phyloP scores from a whole-genome alignment of 92 coral and sea anemone species.

The Meandrina meandrites region DNA sequence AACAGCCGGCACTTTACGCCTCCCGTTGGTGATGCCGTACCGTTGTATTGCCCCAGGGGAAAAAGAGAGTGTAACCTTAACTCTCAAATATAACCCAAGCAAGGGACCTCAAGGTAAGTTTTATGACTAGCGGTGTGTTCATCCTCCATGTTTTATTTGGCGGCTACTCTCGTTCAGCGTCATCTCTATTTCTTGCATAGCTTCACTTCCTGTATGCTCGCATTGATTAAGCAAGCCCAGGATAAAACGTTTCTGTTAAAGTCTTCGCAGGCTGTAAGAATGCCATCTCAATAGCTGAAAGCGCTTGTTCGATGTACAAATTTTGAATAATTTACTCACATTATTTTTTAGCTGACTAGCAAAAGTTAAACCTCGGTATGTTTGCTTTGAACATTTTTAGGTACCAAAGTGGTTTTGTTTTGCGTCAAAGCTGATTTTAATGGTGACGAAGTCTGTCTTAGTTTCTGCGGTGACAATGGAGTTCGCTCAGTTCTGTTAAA shows the following conservation, averaged over 20 bases:
- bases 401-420: slow-evolving; percentile 65
- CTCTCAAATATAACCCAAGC: slow-evolving; percentile 50
- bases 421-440: slow-evolving; percentile 71
- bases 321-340: neutral
- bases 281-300: no score
- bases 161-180: neutral
- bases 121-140: neutral
- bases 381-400: slow-evolving; percentile 13
- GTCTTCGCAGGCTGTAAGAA: no score
- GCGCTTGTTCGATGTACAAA: neutral
- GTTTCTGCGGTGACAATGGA: slow-evolving; percentile 89
- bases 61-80: slow-evolving; percentile 61
- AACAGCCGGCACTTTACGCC: slow-evolving; percentile 63
- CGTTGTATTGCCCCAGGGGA: slow-evolving; percentile 88
- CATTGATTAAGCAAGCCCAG: neutral
- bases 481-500: slow-evolving; percentile 78
- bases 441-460: slow-evolving; percentile 69
- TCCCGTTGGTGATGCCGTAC: slow-evolving; percentile 74
- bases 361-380: neutral
- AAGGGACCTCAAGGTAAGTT: slow-evolving; percentile 56
- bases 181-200: neutral
- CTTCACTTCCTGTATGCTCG: neutral
- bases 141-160: neutral
- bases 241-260: neutral
- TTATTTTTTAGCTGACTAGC: neutral